Evolutionary conservation across 2,797 vertebrate species (phyloP), one percentile per base, ranked within the genome.

Genomic region (Muscicapa comitata): DNA sequence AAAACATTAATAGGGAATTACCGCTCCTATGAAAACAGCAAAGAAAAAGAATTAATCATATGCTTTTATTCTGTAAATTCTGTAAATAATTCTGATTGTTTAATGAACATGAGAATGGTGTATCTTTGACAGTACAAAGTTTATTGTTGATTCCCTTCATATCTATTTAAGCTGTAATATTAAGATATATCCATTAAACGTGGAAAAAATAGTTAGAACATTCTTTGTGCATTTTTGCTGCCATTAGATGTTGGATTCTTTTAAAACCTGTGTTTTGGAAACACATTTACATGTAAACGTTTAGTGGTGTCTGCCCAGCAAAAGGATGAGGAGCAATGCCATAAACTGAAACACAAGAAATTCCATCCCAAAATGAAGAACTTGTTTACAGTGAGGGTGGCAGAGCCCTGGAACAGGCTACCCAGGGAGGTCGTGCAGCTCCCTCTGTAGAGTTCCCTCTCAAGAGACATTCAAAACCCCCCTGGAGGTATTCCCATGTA

Each of bases 1-100:
- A 95, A 97, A 97, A 59, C 16, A 90, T 96, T 94, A 97, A 94
- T 93, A 92, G 51, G 19, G n/a, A 87, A 92, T 90, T 80, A 79
- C 43, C 67, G 50, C 21, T 85, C 51, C 87, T 93, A 31, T 85
- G 91, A 91, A 95, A 95, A 79, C 62, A 91, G 58, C 43, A 71
- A 80, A 77, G 51, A 54, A 62, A 72, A 58, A 67, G 14, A 57
- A 38, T n/a, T 53, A 61, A 94, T 63, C 1, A 4, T 50, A 33
- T 1, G 6, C 33, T 71, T 86, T 70, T 16, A 54, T 54, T 82
- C 50, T 86, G 53, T 74, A 90, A 51, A 51, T 29, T 29, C 50
- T 29, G 50, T 51, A 72, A 66, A 78, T 35, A 74, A 48, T 26
- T 94, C 42, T 50, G 14, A 25, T 37, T 87, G 20, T 71, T 63